Evolutionary conservation across 2,797 vertebrate species (phyloP), one percentile per base, ranked within the genome.

Genomic region (Bucorvus abyssinicus): DNA sequence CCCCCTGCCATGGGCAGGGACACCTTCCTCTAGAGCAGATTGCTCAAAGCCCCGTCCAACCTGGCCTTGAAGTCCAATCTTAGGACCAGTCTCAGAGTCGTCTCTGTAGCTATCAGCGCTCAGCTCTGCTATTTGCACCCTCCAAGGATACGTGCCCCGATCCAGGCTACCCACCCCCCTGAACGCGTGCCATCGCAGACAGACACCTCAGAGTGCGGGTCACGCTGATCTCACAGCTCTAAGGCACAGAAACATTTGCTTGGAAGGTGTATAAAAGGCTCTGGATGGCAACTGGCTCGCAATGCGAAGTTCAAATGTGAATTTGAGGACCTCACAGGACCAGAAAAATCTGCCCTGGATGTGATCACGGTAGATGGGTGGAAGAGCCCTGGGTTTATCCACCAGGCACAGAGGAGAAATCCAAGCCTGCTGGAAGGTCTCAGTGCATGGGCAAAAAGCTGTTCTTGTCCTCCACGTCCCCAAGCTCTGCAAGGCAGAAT

Each of bases 351-450:
- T 44, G 40, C 27, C 55, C 75, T 18, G 22, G 52, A 42, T 29
- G 32, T 0, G 2, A 12, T 1, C 0, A 0, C 0, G 2, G 63
- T 9, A 68, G 45, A 36, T 77, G 53, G 8, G n/a, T 40, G 29
- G 23, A 82, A 83, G 59, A 75, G 45, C 30, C 44, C 23, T 45
- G 56, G 9, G 27, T 45, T 65, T 65, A 45, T 14, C 63, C 38
- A 73, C 10, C 23, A 53, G 29, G 40, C 23, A 8, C 22, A 13
- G 4, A 26, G 34, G 19, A 83, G n/a, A 70, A 45, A 74, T 30
- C 18, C 27, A 55, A 75, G 32, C 30, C 36, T 0, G 0, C 11
- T 14, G n/a, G n/a, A 68, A 91, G 57, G 52, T 63, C 50, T 20
- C 63, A 76, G 56, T 10, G 14, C 44, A 26, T 1, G 18, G 40